These are phyloP conservation scores for Cichladusa arquata DNA, from an alignment of 2,113 vertebrate genomes.

Conservation along the genomic window DNA sequence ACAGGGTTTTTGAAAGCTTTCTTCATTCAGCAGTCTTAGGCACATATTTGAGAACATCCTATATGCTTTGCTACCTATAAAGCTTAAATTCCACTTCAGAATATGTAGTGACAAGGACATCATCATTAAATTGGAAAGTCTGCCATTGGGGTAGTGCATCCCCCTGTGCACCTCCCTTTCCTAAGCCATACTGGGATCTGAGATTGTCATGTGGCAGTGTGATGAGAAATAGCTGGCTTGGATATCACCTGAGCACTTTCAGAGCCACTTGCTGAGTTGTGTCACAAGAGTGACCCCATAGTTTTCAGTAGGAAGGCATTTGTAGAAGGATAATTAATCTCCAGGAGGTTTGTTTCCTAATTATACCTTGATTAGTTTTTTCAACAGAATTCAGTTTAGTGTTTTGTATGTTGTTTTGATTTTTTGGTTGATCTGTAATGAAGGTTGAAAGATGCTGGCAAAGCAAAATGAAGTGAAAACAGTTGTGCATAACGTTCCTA, in stretches of 20 bases:
- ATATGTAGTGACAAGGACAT: background rate
- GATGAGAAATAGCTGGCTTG: background rate
- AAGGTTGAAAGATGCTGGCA: background rate
- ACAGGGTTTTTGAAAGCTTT: background rate
- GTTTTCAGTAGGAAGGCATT: background rate
- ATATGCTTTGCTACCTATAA: background rate
- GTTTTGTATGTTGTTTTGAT: background rate
- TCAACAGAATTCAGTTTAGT: background rate
- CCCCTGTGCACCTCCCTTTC: background rate
- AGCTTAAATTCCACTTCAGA: background rate
- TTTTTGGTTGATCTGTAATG: background rate
- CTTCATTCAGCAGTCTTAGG: background rate
- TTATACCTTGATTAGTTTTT: background rate
- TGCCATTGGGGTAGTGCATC: background rate
- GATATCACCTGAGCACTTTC: background rate
- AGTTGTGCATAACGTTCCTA: background rate
- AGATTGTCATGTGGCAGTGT: accelerated
- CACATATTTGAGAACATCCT: background rate
- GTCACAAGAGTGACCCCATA: background rate
- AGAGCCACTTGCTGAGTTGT: background rate
- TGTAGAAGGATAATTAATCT: background rate
- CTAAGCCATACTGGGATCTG: background rate
- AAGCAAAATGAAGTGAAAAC: background rate
- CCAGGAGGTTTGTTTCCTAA: background rate
- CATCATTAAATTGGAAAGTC: background rate